Percentiles rank a stretch among this genome's conserved stretches.
Evolutionary conservation across 2,113 vertebrate species (phyloP).

Genomic region (Chaenocephalus aceratus): DNA sequence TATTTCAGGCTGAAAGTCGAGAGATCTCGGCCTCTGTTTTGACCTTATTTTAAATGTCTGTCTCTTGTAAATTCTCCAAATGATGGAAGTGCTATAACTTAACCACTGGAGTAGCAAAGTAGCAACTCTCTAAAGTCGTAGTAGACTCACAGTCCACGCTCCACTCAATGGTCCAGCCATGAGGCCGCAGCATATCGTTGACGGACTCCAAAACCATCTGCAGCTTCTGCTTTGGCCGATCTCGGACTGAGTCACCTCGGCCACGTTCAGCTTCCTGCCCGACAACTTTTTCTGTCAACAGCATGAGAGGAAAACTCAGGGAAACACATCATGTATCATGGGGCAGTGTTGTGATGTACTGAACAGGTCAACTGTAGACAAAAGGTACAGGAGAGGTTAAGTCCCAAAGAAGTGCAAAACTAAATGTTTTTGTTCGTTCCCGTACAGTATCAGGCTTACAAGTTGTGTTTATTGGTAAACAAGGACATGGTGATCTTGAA

Average conservation of each 20-base stretch:
- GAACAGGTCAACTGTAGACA: neutral
- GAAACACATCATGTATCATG: neutral
- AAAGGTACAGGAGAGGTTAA: too few species aligned
- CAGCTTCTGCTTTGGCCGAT: conserved; percentile 96
- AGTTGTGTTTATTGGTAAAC: neutral
- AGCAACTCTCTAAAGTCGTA: neutral
- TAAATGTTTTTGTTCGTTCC: too few species aligned
- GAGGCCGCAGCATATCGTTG: conserved; percentile 90
- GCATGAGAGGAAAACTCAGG: neutral
- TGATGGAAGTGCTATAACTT: neutral
- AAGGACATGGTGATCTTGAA: conserved; percentile 5
- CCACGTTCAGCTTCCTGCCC: conserved; percentile 91
- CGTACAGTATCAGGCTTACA: too few species aligned
- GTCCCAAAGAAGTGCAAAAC: too few species aligned
- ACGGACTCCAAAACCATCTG: conserved; percentile 94
- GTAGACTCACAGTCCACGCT: conserved; percentile 91
- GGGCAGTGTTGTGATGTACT: neutral
- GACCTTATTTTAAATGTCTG: neutral
- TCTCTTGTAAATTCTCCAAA: neutral
- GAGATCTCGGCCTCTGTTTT: neutral
- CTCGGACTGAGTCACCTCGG: conserved; percentile 96
- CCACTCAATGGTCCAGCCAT: conserved; percentile 92
- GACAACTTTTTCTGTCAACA: conserved; percentile 91
- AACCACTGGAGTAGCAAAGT: neutral
- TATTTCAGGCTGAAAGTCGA: neutral